Base-by-base conservation (phyloP, 2,113 vertebrate species). In the Podocnemis expansa region DNA sequence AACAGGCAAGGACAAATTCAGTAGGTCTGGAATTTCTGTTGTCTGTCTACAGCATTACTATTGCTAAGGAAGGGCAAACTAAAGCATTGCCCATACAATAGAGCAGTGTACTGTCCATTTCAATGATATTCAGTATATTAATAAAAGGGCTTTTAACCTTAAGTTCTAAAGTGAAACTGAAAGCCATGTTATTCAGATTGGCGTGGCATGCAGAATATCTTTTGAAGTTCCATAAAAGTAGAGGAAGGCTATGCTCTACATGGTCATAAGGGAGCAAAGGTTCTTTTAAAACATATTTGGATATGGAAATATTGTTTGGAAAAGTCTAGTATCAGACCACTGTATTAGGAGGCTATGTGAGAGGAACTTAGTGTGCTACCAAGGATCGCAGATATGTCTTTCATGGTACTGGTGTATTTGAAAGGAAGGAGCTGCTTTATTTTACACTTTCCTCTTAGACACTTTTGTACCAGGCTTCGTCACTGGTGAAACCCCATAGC, bases 381-480 rank as follows among this genome's bases (percentile, higher is more conserved):
- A 27, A 31, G 25, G 82, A 22, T 17, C 16, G 45, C 24, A 82
- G 49, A 22, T 84, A 4, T 43, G 51, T 19, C 56, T 51, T 2
- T 80, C 84, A 54, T 19, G 7, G 79, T 54, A 29, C n/a, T 91
- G 41, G 25, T 51, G 8, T 43, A 84, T 17, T 38, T 29, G 19
- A 55, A 87, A 79, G 54, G 45, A 94, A 41, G 5, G 87, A 13
- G 4, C 34, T 90, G 47, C 34, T 94, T 84, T 82, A 78, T 41
- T 55, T 91, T 80, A 70, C 5, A 13, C 16, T 73, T 22, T 94
- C 10, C 25, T 82, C 76, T 75, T 67, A 9, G 60, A 22, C 56
- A 52, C 34, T 92, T 84, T 60, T 92, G 73, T 91, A 51, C 49
- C 80, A 80, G 78, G 85, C 52, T 92, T 89, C 90, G 88, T 38